phyloP scores from a whole-genome alignment of 2,797 vertebrate genomes.

The Epinephelus coioides region DNA sequence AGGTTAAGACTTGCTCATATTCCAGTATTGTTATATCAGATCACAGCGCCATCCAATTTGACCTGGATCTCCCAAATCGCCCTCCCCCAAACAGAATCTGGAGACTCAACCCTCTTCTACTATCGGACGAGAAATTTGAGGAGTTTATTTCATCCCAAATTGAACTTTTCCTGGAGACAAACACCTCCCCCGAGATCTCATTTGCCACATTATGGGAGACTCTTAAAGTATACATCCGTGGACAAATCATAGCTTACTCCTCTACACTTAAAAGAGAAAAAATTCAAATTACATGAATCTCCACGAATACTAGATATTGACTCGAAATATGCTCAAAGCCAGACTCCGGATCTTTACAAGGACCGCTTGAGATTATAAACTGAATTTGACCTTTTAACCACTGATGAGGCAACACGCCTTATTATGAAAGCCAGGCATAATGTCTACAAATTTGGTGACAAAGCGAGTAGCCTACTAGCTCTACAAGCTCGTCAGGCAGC shows the following conservation, averaged over 20 bases:
- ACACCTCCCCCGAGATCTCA: background rate
- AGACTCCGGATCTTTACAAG: background rate
- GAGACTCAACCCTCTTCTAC: background rate
- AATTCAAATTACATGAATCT: conserved; percentile 1
- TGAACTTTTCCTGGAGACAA: background rate
- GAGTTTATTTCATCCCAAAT: background rate
- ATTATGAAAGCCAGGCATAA: background rate
- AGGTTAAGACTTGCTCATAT: background rate
- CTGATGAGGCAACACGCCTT: background rate
- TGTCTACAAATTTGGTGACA: background rate
- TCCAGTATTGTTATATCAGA: conserved; percentile 1
- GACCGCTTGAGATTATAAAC: too few species aligned
- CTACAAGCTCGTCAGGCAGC: background rate
- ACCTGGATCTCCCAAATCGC: background rate
- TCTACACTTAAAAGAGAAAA: background rate
- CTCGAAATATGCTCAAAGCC: background rate
- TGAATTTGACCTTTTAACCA: background rate
- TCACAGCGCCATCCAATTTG: background rate
- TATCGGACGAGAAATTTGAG: background rate
- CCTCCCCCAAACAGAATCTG: background rate
- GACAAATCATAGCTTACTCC: conserved; percentile 9
- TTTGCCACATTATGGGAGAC: background rate
- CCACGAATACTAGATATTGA: background rate
- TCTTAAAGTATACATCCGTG: background rate
- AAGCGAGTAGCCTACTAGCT: background rate